A percentile compares a stretch with the other conserved stretches of the same genome.
Evolutionary conservation across 2,113 vertebrate genomes (phyloP).

Genomic region (Copsychus sechellarum): DNA sequence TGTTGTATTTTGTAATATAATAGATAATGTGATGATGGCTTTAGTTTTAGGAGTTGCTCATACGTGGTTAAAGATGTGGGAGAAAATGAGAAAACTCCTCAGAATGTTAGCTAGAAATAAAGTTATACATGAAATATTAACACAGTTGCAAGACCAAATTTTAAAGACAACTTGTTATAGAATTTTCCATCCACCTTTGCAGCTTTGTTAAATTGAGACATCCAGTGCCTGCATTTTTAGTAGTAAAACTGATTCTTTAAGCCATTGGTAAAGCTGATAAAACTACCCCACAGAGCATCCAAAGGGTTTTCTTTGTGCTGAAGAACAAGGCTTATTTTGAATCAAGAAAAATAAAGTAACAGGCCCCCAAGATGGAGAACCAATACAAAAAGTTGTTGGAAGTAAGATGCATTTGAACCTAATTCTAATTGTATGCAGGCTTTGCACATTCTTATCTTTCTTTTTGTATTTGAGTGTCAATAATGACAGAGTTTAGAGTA

Average conservation of each 20-base stretch:
- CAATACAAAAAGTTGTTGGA: not conserved
- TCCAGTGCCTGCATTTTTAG: not conserved
- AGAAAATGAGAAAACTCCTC: not conserved
- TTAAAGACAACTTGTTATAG: not conserved
- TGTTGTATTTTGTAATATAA: not conserved
- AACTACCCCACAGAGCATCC: not conserved
- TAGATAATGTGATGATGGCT: not conserved
- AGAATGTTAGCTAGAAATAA: not conserved
- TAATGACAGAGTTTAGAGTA: not conserved
- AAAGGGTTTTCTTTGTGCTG: not conserved
- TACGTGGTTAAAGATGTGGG: accelerated
- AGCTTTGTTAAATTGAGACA: not conserved
- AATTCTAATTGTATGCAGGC: not conserved
- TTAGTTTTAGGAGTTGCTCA: not conserved
- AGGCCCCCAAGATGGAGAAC: not conserved
- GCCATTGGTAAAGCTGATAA: not conserved
- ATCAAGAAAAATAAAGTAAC: not conserved
- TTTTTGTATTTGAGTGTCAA: not conserved
- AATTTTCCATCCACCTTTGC: not conserved
- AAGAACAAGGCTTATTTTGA: not conserved
- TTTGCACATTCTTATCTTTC: not conserved
- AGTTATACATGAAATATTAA: not conserved
- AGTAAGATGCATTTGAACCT: not conserved
- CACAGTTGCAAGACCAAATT: not conserved
- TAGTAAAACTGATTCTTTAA: not conserved